phyloP scores from a whole-genome alignment of 2,113 vertebrate species.

The Symphodus melops region DNA sequence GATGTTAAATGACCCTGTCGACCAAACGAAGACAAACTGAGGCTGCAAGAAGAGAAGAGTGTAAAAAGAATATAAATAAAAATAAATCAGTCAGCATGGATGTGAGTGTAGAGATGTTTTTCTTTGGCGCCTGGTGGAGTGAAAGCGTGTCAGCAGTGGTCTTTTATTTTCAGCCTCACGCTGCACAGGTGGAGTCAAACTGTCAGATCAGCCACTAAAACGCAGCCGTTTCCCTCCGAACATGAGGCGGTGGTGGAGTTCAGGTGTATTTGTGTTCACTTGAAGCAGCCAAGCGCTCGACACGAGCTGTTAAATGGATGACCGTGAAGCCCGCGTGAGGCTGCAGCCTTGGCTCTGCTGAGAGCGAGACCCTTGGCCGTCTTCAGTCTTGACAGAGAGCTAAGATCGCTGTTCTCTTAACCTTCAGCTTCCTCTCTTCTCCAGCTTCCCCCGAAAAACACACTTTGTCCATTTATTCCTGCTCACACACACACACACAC shows the following conservation, averaged over 20 bases:
- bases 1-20: too few species aligned
- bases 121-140: not conserved
- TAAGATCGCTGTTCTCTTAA: conserved; percentile 71
- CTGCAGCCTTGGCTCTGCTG: conserved; percentile 55
- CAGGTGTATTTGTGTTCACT: conserved; percentile 65
- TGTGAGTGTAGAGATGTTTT: conserved; percentile 13
- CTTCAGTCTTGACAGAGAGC: conserved; percentile 57
- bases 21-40: too few species aligned
- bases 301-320: conserved; percentile 57
- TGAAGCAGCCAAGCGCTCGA: conserved; percentile 45
- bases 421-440: conserved; percentile 58
- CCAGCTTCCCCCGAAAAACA: conserved; percentile 14
- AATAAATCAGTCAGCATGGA: too few species aligned
- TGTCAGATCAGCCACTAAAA: conserved; percentile 52
- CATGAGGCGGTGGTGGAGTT: conserved; percentile 33
- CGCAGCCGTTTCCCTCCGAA: conserved; percentile 18
- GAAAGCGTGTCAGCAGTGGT: conserved; percentile 15
- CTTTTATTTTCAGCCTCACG: conserved; percentile 37
- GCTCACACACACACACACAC: not conserved
- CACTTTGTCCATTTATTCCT: conserved; percentile 27
- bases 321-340: conserved; percentile 40
- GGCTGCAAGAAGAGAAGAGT: too few species aligned
- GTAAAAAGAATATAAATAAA: too few species aligned
- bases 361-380: conserved; percentile 56
- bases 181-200: conserved; percentile 30